phyloP scores from a whole-genome alignment of 2,797 vertebrate genomes.

The Notoglanidium macrostoma region DNA sequence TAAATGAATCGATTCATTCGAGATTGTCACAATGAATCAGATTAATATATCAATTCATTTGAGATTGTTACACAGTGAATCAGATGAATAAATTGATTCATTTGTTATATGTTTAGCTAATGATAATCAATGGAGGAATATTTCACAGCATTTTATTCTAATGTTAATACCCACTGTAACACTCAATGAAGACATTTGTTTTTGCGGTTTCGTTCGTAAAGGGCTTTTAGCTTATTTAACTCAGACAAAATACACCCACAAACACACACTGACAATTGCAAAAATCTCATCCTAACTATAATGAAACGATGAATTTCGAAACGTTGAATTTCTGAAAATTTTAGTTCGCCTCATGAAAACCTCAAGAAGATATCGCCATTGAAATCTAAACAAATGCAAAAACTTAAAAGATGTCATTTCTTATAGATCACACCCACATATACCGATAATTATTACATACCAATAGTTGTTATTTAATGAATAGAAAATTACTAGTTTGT shows the following conservation, averaged over 20 bases:
- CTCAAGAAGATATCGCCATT: neutral
- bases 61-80: neutral
- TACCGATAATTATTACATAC: constrained; percentile 67
- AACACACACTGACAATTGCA: neutral
- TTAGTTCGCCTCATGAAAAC: neutral
- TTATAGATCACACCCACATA: constrained; percentile 46
- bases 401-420: constrained; percentile 33
- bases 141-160: neutral
- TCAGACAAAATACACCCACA: neutral
- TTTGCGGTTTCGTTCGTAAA: constrained; percentile 24
- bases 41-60: neutral
- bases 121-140: constrained; percentile 30
- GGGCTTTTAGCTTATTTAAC: constrained; percentile 25
- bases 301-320: constrained; percentile 1
- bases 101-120: constrained; percentile 2
- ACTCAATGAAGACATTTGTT: neutral
- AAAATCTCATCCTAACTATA: neutral
- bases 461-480: constrained; percentile 64
- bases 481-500: constrained; percentile 69
- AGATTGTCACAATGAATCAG: neutral
- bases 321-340: neutral
- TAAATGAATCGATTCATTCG: neutral
- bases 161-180: neutral
- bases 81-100: neutral
- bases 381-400: constrained; percentile 49